A percentile compares a stretch with the other conserved stretches of the same genome.
Evolutionary conservation across 2,888 invertebrate species (phyloP).

Genomic region (Oligia latruncula): DNA sequence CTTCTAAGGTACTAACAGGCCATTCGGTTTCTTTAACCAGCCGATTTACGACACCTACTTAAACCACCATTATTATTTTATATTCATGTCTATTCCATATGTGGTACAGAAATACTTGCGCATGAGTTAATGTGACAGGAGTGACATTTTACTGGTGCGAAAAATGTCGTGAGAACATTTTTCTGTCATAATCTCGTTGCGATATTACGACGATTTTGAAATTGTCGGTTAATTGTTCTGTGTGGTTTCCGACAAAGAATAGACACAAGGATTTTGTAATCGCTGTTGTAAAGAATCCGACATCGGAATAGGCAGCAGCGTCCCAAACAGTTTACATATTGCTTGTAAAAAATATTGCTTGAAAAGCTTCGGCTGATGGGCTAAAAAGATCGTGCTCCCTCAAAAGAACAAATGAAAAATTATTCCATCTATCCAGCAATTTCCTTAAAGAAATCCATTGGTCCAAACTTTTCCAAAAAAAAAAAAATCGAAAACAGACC

Average conservation of each 20-base stretch:
- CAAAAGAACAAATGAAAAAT: no score
- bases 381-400: no score
- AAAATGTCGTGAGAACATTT: conserved; percentile 63
- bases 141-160: conserved; percentile 58
- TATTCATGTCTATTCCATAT: conserved; percentile 54
- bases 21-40: conserved; percentile 36
- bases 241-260: conserved; percentile 26
- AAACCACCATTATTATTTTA: conserved; percentile 46
- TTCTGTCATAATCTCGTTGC: conserved; percentile 31
- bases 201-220: conserved; percentile 36
- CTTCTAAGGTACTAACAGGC: conserved; percentile 14
- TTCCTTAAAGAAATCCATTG: no score
- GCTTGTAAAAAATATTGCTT: background rate
- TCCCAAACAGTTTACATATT: background rate
- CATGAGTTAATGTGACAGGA: conserved; percentile 43
- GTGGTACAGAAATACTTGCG: conserved; percentile 49
- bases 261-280: conserved; percentile 22
- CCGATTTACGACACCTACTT: conserved; percentile 42
- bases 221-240: conserved; percentile 37
- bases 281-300: background rate
- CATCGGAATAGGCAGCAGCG: no score
- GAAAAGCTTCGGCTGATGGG: background rate
- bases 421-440: no score
- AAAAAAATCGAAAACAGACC: no score
- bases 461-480: no score